Percentiles rank a stretch among this genome's conserved stretches.
phyloP scores from a whole-genome alignment of 2,888 invertebrate genomes.

The Steinernema hermaphroditum region DNA sequence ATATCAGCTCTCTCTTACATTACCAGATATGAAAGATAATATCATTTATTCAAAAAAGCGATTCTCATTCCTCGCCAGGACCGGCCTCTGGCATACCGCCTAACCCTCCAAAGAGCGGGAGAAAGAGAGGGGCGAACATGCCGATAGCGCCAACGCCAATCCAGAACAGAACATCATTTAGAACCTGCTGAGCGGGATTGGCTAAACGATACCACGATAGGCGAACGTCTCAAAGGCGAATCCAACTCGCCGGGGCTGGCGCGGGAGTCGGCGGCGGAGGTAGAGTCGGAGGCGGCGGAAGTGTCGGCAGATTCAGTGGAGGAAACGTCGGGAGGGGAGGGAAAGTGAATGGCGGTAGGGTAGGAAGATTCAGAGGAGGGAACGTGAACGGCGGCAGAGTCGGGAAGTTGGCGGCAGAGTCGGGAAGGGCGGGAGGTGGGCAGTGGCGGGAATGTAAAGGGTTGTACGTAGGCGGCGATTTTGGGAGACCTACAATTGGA shows the following conservation, averaged over 20 bases:
- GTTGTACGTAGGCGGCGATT: background rate
- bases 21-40: too few relatives aligned
- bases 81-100: too few relatives aligned
- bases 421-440: slow-evolving; percentile 2
- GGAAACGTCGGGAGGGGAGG: background rate
- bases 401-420: background rate
- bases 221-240: background rate
- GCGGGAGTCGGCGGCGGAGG: slow-evolving; percentile 7
- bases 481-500: too few relatives aligned
- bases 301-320: background rate
- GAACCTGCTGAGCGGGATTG: background rate
- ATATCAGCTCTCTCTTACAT: too few relatives aligned
- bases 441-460: slow-evolving; percentile 7
- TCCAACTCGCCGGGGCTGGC: background rate
- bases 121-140: slow-evolving; percentile 8
- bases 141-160: background rate
- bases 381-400: background rate
- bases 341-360: background rate
- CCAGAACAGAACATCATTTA: background rate
- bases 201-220: background rate
- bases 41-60: too few relatives aligned
- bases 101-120: too few relatives aligned
- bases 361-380: background rate
- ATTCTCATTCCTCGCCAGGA: too few relatives aligned
- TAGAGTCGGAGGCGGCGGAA: background rate